Base-by-base conservation (phyloP, 92 coral and sea anemone genomes). In the Actinostola sp. region DNA sequence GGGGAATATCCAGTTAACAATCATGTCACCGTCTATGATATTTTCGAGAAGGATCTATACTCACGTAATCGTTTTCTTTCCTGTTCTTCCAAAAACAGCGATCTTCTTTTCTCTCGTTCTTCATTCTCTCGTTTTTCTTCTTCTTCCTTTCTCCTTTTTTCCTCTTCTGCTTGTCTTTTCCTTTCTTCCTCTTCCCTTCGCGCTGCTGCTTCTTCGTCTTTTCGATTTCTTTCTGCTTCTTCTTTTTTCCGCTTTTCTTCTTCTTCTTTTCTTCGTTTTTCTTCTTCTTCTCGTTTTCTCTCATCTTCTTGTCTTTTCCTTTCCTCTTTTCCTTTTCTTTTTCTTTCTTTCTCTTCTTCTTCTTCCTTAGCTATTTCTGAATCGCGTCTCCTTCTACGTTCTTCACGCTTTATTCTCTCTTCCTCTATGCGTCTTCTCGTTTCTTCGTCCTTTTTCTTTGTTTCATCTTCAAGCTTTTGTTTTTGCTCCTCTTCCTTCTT, bases 311-410 rank as follows among this genome's bases (percentile, higher is more conserved):
- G 23, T 44, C 23, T 14, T 23, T 43, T 64, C 55, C 21, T 45
- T 42, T 64, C 54, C 48, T 64, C 53, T 41, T 35, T 26, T 7
- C 21, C 50, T 45, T 20, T 41, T 14, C 44, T 23, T 8, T 3
- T 21, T 39, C 46, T 19, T 62, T 62, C 65, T 25, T 33, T 34
- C 48, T 53, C 59, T n/a, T 62, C 67, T 14, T 62, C 46, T 16
- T 32, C 27, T 19, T 15, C 43, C 19, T 16, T 20, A 25, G 25
- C 26, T 20, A 53, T 23, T n/a, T 9, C 59, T 20, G 11, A 8
- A 4, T 25, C 25, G 4, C 24, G 45, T 20, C 45, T 21, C 21
- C 14, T 21, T 38, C 35, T 29, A 11, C 43, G 43, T 41, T 11
- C 16, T 35, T 62, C 46, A 19, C 45, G 25, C 14, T 34, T 41